Percentiles rank a stretch among this genome's conserved stretches.
Evolutionary conservation across 2,113 vertebrate species (phyloP).

Genomic region (Bos indicus): DNA sequence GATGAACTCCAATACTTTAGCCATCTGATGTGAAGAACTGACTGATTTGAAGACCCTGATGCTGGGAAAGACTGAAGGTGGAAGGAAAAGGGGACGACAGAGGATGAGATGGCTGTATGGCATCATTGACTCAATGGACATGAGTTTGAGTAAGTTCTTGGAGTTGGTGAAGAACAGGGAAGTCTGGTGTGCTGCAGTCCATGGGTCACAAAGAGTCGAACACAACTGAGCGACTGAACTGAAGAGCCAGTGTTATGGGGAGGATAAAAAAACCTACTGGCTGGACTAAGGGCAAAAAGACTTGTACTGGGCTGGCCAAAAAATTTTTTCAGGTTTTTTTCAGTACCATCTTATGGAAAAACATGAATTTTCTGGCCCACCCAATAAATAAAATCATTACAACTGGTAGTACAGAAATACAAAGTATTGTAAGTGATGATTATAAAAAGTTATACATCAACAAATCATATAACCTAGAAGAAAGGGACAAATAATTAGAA

Average conservation of each 20-base stretch:
- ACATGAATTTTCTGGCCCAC: not conserved
- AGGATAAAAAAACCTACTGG: not conserved
- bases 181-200: not conserved
- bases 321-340: not conserved
- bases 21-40: not conserved
- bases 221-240: rapidly evolving
- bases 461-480: not conserved
- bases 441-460: not conserved
- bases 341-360: not conserved
- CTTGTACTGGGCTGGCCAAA: not conserved
- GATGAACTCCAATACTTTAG: not conserved
- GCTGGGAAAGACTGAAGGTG: not conserved
- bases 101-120: not conserved
- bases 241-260: not conserved
- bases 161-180: not conserved
- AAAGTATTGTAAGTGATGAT: not conserved
- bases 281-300: not conserved
- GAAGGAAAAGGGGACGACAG: not conserved
- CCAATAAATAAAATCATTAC: not conserved
- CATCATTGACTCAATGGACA: not conserved
- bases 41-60: not conserved
- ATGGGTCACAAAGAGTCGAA: not conserved
- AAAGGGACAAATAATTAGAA: not conserved
- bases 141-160: not conserved
- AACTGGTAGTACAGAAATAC: not conserved